Evolutionary conservation across 1,140 invertebrate species (phyloP), one percentile per base, ranked within the genome.

Genomic region (Drosophila oshimai): DNA sequence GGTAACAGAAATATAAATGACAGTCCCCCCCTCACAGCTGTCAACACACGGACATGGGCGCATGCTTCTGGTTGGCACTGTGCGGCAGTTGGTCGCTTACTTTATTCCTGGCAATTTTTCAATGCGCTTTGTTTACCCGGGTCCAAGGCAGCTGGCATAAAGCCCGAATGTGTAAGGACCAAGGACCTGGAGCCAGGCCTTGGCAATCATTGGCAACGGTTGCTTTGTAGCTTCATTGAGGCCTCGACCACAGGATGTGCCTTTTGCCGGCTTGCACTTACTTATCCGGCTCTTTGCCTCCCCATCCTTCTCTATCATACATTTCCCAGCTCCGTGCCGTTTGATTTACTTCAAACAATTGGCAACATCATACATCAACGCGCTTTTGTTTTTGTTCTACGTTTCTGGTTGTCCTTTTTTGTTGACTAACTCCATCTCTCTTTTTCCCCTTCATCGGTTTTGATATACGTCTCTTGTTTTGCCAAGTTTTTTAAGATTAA

Each of bases 271-370:
- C 55, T 51, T 51, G 49, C 36, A 44, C 67, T 64, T 51, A 69
- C 71, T 87, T 75, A 58, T 55, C 47, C 81, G 42, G 61, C 44
- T 49, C n/a, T 42, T 33, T 18, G 57, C 70, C 37, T 36, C 3
- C 24, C 29, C 34, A 4, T 39, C 31, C 28, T 26, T 6, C 7
- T 45, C 49, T 37, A 17, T 37, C 37, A 20, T 20, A 49, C 33
- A 29, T 15, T 33, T 41, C 10, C 29, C 24, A 45, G 36, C 53
- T 74, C 74, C 51, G 62, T 65, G 47, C 72, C 72, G 73, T 87
- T 86, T 87, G 81, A 86, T 86, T 86, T 86, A 86, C 76, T 86
- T 86, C 81, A 87, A 87, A 86, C 81, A 86, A 86, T 86, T 86
- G 81, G 81, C 81, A 86, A 86, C 81, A 86, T 87, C 81, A 86